phyloP scores from a whole-genome alignment of 2,113 vertebrate genomes.

The Oryzias javanicus region DNA sequence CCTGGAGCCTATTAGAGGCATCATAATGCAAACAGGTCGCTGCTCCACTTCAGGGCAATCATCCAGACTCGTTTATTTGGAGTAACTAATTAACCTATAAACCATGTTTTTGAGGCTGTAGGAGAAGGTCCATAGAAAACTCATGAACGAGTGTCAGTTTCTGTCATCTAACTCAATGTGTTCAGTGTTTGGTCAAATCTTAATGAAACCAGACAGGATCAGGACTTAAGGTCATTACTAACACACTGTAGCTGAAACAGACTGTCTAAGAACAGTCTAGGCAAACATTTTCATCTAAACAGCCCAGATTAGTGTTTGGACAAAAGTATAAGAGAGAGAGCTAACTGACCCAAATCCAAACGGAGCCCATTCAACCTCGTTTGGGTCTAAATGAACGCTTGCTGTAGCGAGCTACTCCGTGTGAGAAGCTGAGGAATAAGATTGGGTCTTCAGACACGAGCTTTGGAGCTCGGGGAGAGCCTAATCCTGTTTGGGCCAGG shows the following conservation, averaged over 20 bases:
- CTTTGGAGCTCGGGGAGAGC: slow-evolving; percentile 65
- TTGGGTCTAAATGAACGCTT: slow-evolving; percentile 30
- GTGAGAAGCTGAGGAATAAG: slow-evolving; percentile 62
- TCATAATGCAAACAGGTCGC: too few species aligned
- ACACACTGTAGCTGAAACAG: slow-evolving; percentile 53
- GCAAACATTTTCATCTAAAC: slow-evolving; percentile 66
- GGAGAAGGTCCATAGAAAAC: too few species aligned
- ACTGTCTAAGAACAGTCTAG: slow-evolving; percentile 62
- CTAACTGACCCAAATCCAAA: slow-evolving; percentile 54
- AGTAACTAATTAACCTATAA: too few species aligned
- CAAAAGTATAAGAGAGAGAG: slow-evolving; percentile 49
- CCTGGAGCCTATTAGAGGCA: too few species aligned
- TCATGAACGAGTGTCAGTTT: too few species aligned
- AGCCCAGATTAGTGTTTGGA: slow-evolving; percentile 64
- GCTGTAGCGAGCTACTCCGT: slow-evolving; percentile 40
- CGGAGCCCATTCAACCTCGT: slow-evolving; percentile 35
- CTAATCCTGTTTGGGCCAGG: slow-evolving; percentile 77
- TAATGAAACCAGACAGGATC: slow-evolving; percentile 29
- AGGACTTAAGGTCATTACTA: slow-evolving; percentile 46
- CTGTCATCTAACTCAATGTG: too few species aligned
- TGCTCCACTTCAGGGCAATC: too few species aligned
- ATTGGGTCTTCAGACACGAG: slow-evolving; percentile 72
- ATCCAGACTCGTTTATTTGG: too few species aligned
- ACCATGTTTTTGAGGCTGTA: too few species aligned
- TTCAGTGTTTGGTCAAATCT: slow-evolving; percentile 1